These are phyloP conservation scores for Agapornis roseicollis DNA, from an alignment of 2,113 vertebrate species.

Conservation along the genomic window DNA sequence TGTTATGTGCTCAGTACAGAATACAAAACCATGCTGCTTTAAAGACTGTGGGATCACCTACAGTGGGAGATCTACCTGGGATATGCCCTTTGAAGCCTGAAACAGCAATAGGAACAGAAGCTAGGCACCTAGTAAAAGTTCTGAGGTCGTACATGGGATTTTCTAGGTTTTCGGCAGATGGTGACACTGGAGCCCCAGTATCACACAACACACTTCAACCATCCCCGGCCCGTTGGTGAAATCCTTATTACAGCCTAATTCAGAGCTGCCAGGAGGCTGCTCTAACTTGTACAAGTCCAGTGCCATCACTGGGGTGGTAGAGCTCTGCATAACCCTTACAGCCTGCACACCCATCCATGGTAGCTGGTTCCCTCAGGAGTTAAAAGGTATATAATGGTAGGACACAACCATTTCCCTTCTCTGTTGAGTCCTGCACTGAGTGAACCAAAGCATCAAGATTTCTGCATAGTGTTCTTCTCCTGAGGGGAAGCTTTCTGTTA, in stretches of 20 bases:
- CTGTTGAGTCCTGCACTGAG: neutral
- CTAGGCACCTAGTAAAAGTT: neutral
- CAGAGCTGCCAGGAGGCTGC: neutral
- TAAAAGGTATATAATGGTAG: neutral
- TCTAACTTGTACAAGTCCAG: rapidly evolving
- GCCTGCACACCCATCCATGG: neutral
- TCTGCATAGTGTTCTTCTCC: neutral
- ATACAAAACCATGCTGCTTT: neutral
- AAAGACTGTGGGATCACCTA: neutral
- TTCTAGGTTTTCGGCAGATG: neutral
- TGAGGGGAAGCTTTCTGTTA: neutral
- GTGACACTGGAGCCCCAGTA: neutral
- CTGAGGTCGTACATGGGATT: neutral
- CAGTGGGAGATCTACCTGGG: neutral
- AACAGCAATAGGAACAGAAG: neutral
- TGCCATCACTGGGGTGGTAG: neutral
- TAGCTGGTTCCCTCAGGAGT: neutral
- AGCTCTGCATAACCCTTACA: neutral
- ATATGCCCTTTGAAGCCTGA: neutral
- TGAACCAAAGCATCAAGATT: neutral
- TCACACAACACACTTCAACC: neutral
- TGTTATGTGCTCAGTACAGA: neutral
- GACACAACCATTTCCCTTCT: neutral
- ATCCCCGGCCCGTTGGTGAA: neutral
- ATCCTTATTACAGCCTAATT: neutral